phyloP scores from a whole-genome alignment of 2,888 invertebrate species.

The Prenolepis imparis region DNA sequence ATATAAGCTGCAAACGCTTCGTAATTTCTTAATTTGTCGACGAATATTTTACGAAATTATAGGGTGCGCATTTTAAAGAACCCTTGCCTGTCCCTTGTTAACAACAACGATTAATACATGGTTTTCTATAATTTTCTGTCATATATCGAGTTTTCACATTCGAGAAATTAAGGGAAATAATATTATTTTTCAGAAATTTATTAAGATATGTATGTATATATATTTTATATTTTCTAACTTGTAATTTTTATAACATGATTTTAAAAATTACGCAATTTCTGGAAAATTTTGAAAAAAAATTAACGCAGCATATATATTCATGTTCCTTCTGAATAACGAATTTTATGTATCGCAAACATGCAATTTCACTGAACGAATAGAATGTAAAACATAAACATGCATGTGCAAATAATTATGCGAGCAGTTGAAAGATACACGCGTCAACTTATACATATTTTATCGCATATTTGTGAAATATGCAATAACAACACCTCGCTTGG shows the following conservation, averaged over 20 bases:
- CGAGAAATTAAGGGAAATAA: not conserved
- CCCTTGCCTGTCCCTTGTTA: not conserved
- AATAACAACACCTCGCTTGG: slow-evolving; percentile 44
- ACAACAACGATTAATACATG: not conserved
- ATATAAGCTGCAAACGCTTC: not conserved
- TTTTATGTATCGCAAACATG: not conserved
- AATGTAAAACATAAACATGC: slow-evolving; percentile 21
- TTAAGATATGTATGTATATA: not conserved
- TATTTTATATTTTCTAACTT: not conserved
- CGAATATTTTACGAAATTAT: not conserved
- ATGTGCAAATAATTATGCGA: slow-evolving; percentile 33
- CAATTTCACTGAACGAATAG: not conserved
- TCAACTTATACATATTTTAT: slow-evolving; percentile 48
- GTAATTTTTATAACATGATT: not conserved
- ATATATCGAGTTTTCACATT: not conserved
- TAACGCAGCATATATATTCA: not conserved
- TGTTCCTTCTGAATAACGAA: not conserved
- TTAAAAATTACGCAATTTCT: not conserved
- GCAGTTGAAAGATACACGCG: slow-evolving; percentile 30
- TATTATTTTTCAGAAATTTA: slow-evolving; percentile 8
- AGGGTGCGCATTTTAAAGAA: not conserved
- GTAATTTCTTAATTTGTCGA: slow-evolving; percentile 2
- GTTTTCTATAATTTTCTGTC: not conserved
- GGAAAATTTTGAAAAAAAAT: not conserved
- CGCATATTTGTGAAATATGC: slow-evolving; percentile 44